Percentiles rank a stretch among this genome's conserved stretches.
phyloP scores from a whole-genome alignment of 92 coral and sea anemone species.

The Porites evermanni region DNA sequence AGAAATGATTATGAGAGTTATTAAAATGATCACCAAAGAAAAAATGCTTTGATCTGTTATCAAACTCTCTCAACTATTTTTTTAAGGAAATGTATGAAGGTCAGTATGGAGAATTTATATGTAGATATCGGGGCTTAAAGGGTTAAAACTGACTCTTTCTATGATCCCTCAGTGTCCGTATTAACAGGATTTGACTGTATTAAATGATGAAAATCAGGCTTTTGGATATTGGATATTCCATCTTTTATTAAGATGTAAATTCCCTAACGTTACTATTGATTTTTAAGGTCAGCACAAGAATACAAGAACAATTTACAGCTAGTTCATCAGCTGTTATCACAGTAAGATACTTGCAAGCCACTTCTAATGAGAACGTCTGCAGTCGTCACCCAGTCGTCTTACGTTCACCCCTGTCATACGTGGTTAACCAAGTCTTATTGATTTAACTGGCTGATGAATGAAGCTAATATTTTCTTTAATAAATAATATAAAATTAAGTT shows the following conservation, averaged over 20 bases:
- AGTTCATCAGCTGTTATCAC: slow-evolving; percentile 92
- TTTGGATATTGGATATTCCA: too few relatives aligned
- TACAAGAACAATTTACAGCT: slow-evolving; percentile 92
- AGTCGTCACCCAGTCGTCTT: not conserved
- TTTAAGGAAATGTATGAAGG: too few relatives aligned
- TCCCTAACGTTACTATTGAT: slow-evolving; percentile 51
- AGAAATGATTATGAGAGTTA: too few relatives aligned
- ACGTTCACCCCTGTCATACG: not conserved
- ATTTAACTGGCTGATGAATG: not conserved
- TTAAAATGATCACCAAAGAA: too few relatives aligned
- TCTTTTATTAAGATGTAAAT: not conserved
- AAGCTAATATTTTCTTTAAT: not conserved
- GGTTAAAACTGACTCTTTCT: too few relatives aligned
- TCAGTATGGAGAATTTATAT: too few relatives aligned
- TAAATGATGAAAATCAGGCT: too few relatives aligned
- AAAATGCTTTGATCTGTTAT: too few relatives aligned
- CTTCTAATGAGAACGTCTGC: slow-evolving; percentile 21
- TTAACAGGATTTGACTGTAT: too few relatives aligned
- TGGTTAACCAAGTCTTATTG: slow-evolving; percentile 12
- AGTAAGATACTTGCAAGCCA: slow-evolving; percentile 71
- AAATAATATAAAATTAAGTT: not conserved
- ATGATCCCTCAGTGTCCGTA: too few relatives aligned
- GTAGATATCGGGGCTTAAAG: too few relatives aligned
- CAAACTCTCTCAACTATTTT: too few relatives aligned
- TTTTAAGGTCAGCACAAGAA: slow-evolving; percentile 89